Evolutionary conservation across 2,113 vertebrate species (phyloP).

Genomic region (Prunella fulvescens): DNA sequence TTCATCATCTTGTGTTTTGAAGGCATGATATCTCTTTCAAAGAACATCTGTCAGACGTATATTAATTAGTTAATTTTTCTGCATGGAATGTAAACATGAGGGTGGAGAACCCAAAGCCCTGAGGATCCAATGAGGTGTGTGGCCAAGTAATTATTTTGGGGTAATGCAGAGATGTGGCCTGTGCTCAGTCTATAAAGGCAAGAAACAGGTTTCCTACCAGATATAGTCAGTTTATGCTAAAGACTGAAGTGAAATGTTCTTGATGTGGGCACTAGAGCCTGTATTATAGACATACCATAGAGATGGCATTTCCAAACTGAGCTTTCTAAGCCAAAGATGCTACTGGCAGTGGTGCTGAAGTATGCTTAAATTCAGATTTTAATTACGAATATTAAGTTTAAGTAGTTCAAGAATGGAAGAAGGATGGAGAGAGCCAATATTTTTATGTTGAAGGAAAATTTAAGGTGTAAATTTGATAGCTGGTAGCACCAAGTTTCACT

Average conservation of each 20-base stretch:
- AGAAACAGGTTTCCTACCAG: neutral
- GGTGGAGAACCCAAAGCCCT: neutral
- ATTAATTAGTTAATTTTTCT: constrained; percentile 27
- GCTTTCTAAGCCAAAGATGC: neutral
- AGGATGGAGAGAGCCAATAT: neutral
- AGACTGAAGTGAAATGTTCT: neutral
- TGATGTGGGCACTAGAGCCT: neutral
- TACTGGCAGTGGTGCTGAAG: neutral
- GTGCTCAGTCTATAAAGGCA: neutral
- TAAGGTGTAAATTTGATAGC: neutral
- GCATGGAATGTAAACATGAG: neutral
- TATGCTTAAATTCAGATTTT: neutral
- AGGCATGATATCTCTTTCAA: neutral
- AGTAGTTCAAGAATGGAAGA: neutral
- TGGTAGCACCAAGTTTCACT: neutral
- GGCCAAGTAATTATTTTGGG: neutral
- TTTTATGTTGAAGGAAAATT: neutral
- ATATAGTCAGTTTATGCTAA: neutral
- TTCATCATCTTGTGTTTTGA: constrained; percentile 38
- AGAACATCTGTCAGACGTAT: neutral
- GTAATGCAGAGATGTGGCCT: neutral
- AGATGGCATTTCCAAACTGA: neutral
- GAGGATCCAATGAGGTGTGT: neutral
- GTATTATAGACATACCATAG: neutral
- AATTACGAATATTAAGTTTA: neutral